A percentile compares a stretch with the other conserved stretches of the same genome.
Evolutionary conservation across 2,888 invertebrate genomes (phyloP).

Genomic region (Aphodius sticticus): DNA sequence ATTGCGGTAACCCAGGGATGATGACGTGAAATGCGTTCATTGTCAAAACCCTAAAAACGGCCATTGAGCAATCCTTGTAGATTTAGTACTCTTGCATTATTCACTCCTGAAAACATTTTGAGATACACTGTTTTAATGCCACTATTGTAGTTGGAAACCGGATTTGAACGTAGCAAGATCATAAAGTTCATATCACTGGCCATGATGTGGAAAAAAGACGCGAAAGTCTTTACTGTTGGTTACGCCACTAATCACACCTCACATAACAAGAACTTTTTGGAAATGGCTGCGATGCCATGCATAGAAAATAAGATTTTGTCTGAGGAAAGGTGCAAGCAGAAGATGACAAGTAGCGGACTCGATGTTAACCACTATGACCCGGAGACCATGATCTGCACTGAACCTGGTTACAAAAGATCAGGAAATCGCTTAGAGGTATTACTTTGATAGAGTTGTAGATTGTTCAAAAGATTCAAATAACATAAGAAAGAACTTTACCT

Average conservation of each 20-base stretch:
- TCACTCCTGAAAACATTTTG: neutral
- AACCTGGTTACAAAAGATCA: slow-evolving; percentile 8
- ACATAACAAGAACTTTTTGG: slow-evolving; percentile 10
- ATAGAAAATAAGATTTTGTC: slow-evolving; percentile 18
- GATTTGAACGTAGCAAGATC: neutral
- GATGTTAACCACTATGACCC: slow-evolving; percentile 12
- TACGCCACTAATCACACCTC: slow-evolving; percentile 9
- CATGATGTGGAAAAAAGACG: neutral
- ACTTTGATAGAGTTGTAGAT: neutral
- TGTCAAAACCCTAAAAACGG: too few species aligned
- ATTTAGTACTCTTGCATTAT: too few species aligned
- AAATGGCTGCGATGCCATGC: slow-evolving; percentile 15
- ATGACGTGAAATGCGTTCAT: too few species aligned
- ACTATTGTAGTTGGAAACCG: neutral
- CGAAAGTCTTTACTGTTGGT: slow-evolving; percentile 11
- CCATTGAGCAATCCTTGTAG: too few species aligned
- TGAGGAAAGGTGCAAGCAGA: slow-evolving; percentile 15
- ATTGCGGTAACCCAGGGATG: too few species aligned
- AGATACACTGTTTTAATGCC: neutral
- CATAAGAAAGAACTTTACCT: too few species aligned
- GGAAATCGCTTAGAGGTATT: slow-evolving; percentile 7
- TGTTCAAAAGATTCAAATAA: too few species aligned
- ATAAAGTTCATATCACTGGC: slow-evolving; percentile 7
- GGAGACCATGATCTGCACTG: slow-evolving; percentile 19
- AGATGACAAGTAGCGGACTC: slow-evolving; percentile 9